Conservation (phyloP, 2,888 invertebrate species). For the Rhamphomyia laevipes region DNA sequence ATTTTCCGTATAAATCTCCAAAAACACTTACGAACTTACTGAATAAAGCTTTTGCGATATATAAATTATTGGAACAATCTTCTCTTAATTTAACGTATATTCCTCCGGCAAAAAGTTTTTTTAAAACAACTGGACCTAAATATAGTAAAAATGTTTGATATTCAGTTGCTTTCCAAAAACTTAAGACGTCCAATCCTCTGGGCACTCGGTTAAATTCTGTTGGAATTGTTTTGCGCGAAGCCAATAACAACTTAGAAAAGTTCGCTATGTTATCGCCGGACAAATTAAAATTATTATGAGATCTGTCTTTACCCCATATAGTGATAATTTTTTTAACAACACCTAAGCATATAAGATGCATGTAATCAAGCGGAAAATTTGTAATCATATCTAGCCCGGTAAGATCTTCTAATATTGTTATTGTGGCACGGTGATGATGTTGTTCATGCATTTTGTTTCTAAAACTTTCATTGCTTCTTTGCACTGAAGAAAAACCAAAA, state of each 20-base stretch:
- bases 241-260: background rate
- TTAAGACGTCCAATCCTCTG: background rate
- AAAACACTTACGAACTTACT: constrained; percentile 13
- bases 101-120: constrained; percentile 8
- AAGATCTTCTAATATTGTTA: constrained; percentile 1
- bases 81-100: constrained; percentile 16
- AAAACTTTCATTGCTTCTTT: constrained; percentile 1
- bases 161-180: constrained; percentile 18
- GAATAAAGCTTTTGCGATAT: constrained; percentile 13
- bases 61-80: constrained; percentile 8
- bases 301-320: background rate
- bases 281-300: too few species aligned
- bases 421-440: constrained; percentile 1
- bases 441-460: too few species aligned
- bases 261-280: too few species aligned
- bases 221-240: background rate
- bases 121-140: constrained; percentile 14
- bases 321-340: background rate
- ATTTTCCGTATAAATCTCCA: constrained; percentile 12
- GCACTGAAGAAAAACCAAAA: background rate
- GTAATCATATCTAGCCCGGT: constrained; percentile 3
- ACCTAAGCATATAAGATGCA: constrained; percentile 6
- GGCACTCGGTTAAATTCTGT: too few species aligned
- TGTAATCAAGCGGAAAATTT: constrained; percentile 5
- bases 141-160: constrained; percentile 16